phyloP scores from a whole-genome alignment of 2,797 vertebrate genomes.

The Acrossocheilus wenchowensis region DNA sequence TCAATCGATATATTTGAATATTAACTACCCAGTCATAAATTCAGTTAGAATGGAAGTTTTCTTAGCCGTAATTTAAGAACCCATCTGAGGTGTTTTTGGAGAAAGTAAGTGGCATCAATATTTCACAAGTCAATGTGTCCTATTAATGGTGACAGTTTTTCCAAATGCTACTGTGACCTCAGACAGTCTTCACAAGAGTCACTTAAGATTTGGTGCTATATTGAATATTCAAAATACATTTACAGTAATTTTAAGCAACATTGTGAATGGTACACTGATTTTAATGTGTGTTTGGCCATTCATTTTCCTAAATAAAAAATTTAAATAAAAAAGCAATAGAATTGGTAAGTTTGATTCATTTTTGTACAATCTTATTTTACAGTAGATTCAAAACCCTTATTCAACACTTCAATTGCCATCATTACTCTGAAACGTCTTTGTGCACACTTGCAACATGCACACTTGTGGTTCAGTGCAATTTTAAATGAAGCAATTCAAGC shows the following conservation, averaged over 20 bases:
- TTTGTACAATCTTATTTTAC: neutral
- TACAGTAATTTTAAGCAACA: neutral
- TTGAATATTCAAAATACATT: neutral
- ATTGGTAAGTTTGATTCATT: neutral
- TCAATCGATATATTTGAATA: constrained; percentile 31
- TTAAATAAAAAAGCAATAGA: neutral
- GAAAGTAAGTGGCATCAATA: constrained; percentile 31
- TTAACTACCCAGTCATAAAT: constrained; percentile 33
- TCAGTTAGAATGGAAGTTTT: constrained; percentile 1
- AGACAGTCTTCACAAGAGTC: neutral
- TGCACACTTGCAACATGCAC: constrained; percentile 10
- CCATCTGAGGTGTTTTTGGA: neutral
- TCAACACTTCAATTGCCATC: neutral
- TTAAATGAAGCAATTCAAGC: constrained; percentile 39
- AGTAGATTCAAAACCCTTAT: neutral
- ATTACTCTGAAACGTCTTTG: neutral
- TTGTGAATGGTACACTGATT: neutral
- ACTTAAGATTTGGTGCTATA: neutral
- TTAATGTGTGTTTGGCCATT: neutral
- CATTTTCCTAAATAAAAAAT: neutral
- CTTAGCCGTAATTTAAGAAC: neutral
- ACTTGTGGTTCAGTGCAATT: constrained; percentile 26
- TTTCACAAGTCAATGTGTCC: neutral
- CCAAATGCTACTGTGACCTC: neutral
- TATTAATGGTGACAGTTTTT: constrained; percentile 28